Evolutionary conservation across 2,888 invertebrate species (phyloP).

Genomic region (Brassicogethes aeneus): DNA sequence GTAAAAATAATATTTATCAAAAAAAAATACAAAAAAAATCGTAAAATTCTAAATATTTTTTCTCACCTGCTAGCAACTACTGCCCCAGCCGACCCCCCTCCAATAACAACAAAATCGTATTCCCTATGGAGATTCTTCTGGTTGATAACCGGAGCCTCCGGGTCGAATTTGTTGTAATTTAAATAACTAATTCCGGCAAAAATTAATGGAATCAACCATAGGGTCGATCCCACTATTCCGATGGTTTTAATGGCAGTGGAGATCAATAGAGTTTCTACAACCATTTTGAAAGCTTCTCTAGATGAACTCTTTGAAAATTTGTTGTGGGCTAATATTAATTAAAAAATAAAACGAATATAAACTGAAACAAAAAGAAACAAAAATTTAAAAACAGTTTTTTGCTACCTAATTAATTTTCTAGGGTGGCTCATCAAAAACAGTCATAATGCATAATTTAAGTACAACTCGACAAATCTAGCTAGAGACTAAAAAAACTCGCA

Average conservation of each 20-base stretch:
- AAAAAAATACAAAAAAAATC: too few species aligned
- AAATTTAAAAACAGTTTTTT: too few species aligned
- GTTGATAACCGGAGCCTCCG: constrained; percentile 67
- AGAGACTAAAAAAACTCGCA: too few species aligned
- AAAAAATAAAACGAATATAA: background rate
- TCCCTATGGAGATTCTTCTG: constrained; percentile 53
- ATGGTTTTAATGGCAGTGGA: constrained; percentile 73
- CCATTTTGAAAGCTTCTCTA: constrained; percentile 45
- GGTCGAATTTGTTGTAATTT: constrained; percentile 72
- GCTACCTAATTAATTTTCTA: too few species aligned
- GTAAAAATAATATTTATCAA: too few species aligned
- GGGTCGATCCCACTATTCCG: constrained; percentile 63
- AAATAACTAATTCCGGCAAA: constrained; percentile 74
- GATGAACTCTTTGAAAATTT: constrained; percentile 4
- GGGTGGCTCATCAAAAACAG: too few species aligned
- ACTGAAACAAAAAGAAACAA: too few species aligned
- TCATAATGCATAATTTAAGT: too few species aligned
- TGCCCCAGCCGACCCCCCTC: constrained; percentile 84
- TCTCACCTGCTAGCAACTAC: constrained; percentile 41
- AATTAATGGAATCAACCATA: constrained; percentile 78
- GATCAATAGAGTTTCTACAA: constrained; percentile 62
- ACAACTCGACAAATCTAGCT: too few species aligned
- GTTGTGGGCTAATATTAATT: background rate
- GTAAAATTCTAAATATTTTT: background rate
- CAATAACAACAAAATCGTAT: constrained; percentile 78